phyloP scores from a whole-genome alignment of 2,888 invertebrate species.

The Mayetiola destructor region DNA sequence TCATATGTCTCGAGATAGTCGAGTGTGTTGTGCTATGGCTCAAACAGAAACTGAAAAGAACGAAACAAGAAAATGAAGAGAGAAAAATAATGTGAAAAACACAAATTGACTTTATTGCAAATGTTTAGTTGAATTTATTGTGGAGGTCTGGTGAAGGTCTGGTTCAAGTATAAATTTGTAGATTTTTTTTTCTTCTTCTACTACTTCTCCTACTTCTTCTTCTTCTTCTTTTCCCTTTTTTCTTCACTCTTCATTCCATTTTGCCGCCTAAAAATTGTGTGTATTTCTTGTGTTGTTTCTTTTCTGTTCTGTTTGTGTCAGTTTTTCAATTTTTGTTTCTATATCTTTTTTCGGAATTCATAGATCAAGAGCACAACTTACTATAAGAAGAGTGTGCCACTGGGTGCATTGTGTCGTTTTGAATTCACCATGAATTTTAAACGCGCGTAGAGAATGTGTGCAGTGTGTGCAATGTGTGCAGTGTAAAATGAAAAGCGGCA shows the following conservation, averaged over 20 bases:
- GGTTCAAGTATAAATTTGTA: slow-evolving; percentile 13
- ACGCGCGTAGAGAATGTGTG: background rate
- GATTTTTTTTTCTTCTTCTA: background rate
- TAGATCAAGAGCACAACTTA: background rate
- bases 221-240: no score
- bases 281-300: background rate
- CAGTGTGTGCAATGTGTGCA: background rate
- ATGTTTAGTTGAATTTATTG: slow-evolving; percentile 2
- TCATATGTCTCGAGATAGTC: background rate
- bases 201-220: background rate
- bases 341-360: no score
- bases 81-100: no score
- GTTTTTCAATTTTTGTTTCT: background rate
- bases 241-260: no score
- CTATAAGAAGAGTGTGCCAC: slow-evolving; percentile 6
- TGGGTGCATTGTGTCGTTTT: slow-evolving; percentile 3
- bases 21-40: no score
- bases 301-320: background rate
- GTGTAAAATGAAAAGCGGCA: slow-evolving; percentile 4
- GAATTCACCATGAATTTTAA: no score
- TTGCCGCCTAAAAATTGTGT: no score
- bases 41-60: no score
- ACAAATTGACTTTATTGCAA: slow-evolving; percentile 4
- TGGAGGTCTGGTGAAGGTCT: slow-evolving; percentile 12
- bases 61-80: background rate